Evolutionary conservation across 2,888 invertebrate genomes (phyloP), one percentile per base, ranked within the genome.

Genomic region (Allophyes oxyacanthae): DNA sequence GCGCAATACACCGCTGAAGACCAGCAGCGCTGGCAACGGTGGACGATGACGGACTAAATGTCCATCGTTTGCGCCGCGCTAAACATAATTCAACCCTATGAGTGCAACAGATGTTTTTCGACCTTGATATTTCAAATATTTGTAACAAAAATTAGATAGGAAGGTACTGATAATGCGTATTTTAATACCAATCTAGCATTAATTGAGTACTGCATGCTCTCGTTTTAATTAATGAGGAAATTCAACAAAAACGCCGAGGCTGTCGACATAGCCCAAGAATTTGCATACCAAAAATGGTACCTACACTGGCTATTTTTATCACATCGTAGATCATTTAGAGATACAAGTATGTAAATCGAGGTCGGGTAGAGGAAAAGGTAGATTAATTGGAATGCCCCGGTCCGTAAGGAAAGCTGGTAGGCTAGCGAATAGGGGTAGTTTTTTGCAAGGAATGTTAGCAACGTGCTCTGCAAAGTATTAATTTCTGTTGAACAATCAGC

Each of bases 261-360:
- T 32, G 6, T 32, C 48, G 13, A 36, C 38, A 7, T 41, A 41
- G 42, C 25, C 13, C 13, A 14, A 42, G 10, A 28, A 59, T 72
- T 67, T 64, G 50, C 72, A 70, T 70, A 64, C 14, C 37, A 38
- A 66, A n/a, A 61, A 59, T 72, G 49, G 58, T 43, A 54, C 28
- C n/a, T n/a, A 25, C 10, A 15, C 45, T 26, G 15, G 41, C 20
- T 20, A 55, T 42, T 53, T 60, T 64, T 52, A 45, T 42, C 15
- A 62, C 55, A 53, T 61, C 37, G 38, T 41, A 45, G 52, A 55
- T 67, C 46, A 49, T 57, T 56, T 56, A 26, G 50, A 40, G 41
- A 10, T 34, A 32, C 45, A n/a, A 41, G 41, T 40, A 55, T 68
- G 64, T 44, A 60, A 67, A 67, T 69, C 26, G 30, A 38, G 11